Base-by-base conservation (phyloP, 2,888 invertebrate genomes). In the Melanchra persicariae region DNA sequence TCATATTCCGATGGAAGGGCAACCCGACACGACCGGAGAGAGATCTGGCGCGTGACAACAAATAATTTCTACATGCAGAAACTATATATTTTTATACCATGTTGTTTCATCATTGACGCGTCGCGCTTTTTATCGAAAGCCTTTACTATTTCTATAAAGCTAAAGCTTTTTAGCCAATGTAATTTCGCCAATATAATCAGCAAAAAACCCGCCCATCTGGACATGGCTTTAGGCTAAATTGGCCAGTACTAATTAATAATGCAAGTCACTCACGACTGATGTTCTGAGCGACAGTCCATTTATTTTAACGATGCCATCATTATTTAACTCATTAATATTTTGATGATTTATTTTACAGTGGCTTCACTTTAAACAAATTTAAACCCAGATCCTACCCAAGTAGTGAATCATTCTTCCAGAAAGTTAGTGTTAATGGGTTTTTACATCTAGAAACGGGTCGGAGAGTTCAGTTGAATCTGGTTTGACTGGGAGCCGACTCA, bases 261-360 rank as follows among this genome's bases (percentile, higher is more conserved):
- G 47, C 71, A 49, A 77, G 12, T 60, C 78, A 70, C 34, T 77
- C 47, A 70, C 45, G 26, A 60, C 47, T 70, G 70, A 77, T 55
- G 55, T n/a, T 43, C 34, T 15, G 26, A 74, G 43, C 40, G 43
- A 59, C 45, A 47, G 54, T 4, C n/a, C 54, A 70, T 69, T 76
- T 77, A 77, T 77, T 69, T 45, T 58, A 76, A 77, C 37, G 49
- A 70, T 22, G 26, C 58, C 49, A 30, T 74, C 12, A 57, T 57
- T 57, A 70, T 45, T 58, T 61, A 49, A 55, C 12, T 72, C 30
- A 67, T 43, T 75, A 34, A 49, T 55, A 75, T 43, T 66, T 49
- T 34, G 34, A 67, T 49, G 17, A 57, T 49, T 75, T 51, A 75
- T 66, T n/a, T 49, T 34, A 61, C 37, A 47, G 17, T 12, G 12